Percentiles rank a stretch among this genome's conserved stretches.
These are phyloP conservation scores for Aramus guarauna DNA, from an alignment of 2,113 vertebrate species.

Conservation along the genomic window DNA sequence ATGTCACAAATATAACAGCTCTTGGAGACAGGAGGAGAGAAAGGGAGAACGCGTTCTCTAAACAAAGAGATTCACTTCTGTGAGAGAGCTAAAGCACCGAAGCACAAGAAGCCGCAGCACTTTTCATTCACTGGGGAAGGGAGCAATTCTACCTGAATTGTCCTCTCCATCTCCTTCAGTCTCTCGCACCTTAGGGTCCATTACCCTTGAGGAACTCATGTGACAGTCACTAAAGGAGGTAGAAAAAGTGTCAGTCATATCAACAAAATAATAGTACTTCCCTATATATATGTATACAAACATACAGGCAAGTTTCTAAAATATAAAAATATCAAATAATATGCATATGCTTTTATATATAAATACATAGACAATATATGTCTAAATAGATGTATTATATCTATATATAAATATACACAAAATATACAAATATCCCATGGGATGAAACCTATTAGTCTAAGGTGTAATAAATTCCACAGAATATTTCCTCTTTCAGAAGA, in stretches of 20 bases:
- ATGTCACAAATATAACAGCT: not conserved
- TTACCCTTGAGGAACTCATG: conserved; percentile 68
- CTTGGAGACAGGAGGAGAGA: not conserved
- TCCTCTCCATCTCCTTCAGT: conserved; percentile 81
- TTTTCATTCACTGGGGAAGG: not conserved
- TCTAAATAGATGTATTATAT: not conserved
- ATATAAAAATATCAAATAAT: not conserved
- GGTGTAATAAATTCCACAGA: not conserved
- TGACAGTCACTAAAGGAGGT: conserved; percentile 58
- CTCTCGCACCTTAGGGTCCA: conserved; percentile 83
- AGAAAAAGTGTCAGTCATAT: not conserved
- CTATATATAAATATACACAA: not conserved
- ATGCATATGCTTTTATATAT: not conserved
- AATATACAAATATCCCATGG: not conserved
- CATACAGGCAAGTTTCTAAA: not conserved
- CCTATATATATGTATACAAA: not conserved
- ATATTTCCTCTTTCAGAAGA: not conserved
- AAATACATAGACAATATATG: not conserved
- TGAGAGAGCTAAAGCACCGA: not conserved
- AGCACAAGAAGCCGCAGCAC: not conserved
- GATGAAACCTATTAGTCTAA: not conserved
- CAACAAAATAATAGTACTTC: not conserved
- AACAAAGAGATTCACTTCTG: not conserved
- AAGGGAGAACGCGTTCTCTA: not conserved
- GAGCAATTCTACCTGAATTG: conserved; percentile 74